Evolutionary conservation across 2,113 vertebrate genomes (phyloP).

Genomic region (Leptosomus discolor): DNA sequence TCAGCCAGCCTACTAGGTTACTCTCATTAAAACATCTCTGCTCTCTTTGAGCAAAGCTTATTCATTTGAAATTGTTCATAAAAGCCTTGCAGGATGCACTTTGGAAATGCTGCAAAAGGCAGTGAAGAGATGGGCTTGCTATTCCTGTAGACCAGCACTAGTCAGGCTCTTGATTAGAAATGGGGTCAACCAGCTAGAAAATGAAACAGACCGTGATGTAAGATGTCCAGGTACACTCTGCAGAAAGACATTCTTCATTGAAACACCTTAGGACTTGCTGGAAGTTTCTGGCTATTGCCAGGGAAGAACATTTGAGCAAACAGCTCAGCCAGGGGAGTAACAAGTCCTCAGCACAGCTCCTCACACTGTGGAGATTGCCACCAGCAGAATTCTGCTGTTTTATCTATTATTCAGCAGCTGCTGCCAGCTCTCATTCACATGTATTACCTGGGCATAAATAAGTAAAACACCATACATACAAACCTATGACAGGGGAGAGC

Average conservation of each 20-base stretch:
- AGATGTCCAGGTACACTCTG: not conserved
- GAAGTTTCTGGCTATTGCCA: not conserved
- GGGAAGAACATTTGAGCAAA: not conserved
- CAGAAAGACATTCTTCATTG: not conserved
- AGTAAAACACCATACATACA: not conserved
- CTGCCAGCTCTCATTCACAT: constrained; percentile 1
- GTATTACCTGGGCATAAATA: constrained; percentile 17
- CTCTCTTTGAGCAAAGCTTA: not conserved
- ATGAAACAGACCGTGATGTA: not conserved
- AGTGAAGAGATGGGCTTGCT: not conserved
- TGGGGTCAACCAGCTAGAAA: not conserved
- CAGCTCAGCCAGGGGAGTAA: not conserved
- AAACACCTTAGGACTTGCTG: not conserved
- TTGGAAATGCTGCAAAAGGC: not conserved
- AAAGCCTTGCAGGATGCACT: not conserved
- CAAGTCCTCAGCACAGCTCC: not conserved
- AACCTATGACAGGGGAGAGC: not conserved
- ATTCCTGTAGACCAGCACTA: not conserved
- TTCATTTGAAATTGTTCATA: not conserved
- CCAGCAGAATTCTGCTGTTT: not conserved
- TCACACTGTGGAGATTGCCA: not conserved
- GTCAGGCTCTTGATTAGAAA: not conserved
- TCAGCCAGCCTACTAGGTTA: not conserved
- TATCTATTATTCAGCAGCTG: constrained; percentile 10
- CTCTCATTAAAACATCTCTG: not conserved